Evolutionary conservation across 2,888 invertebrate genomes (phyloP).

Genomic region (Pasiphila rectangulata): DNA sequence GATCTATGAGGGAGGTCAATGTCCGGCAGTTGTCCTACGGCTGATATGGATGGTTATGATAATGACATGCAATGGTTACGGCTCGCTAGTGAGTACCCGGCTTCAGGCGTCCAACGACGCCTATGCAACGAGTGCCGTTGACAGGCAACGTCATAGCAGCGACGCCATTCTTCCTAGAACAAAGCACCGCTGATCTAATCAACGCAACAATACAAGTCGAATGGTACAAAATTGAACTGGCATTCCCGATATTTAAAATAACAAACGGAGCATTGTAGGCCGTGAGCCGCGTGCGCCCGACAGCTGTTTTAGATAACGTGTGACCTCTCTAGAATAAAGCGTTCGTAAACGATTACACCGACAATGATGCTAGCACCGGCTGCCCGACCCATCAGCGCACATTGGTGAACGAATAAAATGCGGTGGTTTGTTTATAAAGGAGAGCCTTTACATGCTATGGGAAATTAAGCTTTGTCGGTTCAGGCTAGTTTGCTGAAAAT

Average conservation of each 20-base stretch:
- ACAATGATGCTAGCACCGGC: constrained; percentile 45
- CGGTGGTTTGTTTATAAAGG: constrained; percentile 10
- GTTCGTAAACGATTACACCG: constrained; percentile 57
- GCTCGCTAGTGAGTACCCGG: neutral
- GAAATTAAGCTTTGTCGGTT: neutral
- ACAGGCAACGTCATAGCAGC: constrained; percentile 50
- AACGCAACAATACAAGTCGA: constrained; percentile 75
- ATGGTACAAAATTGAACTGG: constrained; percentile 65
- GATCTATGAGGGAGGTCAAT: too few relatives aligned
- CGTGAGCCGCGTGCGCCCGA: constrained; percentile 65
- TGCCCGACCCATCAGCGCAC: constrained; percentile 28
- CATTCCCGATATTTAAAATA: constrained; percentile 76
- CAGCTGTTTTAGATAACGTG: constrained; percentile 78
- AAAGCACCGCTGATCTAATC: constrained; percentile 76
- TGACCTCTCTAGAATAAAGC: constrained; percentile 71
- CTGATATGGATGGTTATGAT: neutral
- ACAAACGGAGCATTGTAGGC: constrained; percentile 73
- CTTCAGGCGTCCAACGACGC: neutral
- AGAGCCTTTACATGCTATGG: neutral
- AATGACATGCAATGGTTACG: neutral
- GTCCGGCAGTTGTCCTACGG: too few relatives aligned
- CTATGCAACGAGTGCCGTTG: constrained; percentile 47
- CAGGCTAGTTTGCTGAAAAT: neutral
- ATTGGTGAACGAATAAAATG: constrained; percentile 13
- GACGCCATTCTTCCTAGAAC: constrained; percentile 64